phyloP scores from a whole-genome alignment of 2,113 vertebrate genomes.

The Poeciliopsis occidentalis region DNA sequence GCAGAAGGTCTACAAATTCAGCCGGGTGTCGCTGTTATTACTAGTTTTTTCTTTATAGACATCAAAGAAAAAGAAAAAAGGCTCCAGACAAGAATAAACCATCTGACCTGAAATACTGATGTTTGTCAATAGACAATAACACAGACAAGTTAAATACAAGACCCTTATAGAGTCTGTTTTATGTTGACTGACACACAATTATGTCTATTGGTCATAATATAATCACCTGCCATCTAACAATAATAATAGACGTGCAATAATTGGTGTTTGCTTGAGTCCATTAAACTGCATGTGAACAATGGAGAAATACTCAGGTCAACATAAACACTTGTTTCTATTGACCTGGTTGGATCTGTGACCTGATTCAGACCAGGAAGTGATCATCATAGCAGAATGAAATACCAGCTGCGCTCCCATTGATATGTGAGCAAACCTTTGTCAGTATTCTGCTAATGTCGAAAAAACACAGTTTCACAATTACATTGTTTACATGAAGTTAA shows the following conservation, averaged over 20 bases:
- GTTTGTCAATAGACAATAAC: neutral
- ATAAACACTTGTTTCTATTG: too few species aligned
- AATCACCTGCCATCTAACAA: slow-evolving; percentile 17
- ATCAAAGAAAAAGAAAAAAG: neutral
- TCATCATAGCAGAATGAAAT: neutral
- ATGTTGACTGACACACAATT: slow-evolving; percentile 7
- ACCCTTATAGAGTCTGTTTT: neutral
- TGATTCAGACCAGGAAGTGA: neutral
- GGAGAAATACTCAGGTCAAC: too few species aligned
- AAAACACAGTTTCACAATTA: too few species aligned
- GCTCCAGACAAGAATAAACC: neutral
- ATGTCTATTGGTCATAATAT: slow-evolving; percentile 39
- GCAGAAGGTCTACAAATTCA: neutral
- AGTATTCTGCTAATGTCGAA: too few species aligned
- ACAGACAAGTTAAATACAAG: neutral
- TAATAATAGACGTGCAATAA: slow-evolving; percentile 8
- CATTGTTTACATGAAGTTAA: too few species aligned
- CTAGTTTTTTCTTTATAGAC: neutral
- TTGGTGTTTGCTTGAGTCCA: neutral
- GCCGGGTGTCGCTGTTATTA: too few species aligned
- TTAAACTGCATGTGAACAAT: too few species aligned
- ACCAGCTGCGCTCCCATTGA: too few species aligned
- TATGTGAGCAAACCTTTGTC: too few species aligned
- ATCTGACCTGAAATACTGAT: too few species aligned
- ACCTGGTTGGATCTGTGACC: neutral